Conservation (phyloP, 2,888 invertebrate species). For the Seira musarum region DNA sequence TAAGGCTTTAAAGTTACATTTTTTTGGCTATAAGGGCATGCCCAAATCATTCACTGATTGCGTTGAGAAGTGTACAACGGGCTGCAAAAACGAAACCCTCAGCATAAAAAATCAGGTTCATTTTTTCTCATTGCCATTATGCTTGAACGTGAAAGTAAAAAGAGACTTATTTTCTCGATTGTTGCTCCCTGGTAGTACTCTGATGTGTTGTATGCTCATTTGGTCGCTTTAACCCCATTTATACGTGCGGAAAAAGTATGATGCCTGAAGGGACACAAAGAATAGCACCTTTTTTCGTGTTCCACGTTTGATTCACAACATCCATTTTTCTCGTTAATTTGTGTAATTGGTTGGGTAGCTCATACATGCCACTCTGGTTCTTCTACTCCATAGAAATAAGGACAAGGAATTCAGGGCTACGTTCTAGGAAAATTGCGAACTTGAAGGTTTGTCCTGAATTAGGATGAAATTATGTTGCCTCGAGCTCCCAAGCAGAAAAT, state of each 20-base stretch:
- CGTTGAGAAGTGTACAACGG: no score
- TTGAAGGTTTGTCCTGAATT: not conserved
- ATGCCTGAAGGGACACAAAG: slow-evolving; percentile 10
- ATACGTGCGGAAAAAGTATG: not conserved
- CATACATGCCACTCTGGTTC: not conserved
- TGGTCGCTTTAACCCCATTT: no score
- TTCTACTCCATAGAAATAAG: not conserved
- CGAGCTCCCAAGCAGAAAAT: not conserved
- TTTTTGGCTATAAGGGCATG: no score
- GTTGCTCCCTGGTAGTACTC: no score
- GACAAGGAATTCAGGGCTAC: not conserved
- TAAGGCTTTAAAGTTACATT: no score
- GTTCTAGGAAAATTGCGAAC: not conserved
- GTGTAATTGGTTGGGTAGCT: not conserved
- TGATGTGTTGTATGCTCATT: no score
- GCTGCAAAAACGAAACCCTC: no score
- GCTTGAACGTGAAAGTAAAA: no score
- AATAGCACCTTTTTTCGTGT: not conserved
- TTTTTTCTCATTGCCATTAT: no score
- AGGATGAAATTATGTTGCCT: not conserved
- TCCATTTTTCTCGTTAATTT: not conserved
- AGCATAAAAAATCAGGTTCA: no score
- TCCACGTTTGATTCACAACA: not conserved
- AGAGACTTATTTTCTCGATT: no score
- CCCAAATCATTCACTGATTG: no score